These are phyloP conservation scores for Hapalemur alaotrensis DNA, from an alignment of 2,797 vertebrate species.

Conservation along the genomic window DNA sequence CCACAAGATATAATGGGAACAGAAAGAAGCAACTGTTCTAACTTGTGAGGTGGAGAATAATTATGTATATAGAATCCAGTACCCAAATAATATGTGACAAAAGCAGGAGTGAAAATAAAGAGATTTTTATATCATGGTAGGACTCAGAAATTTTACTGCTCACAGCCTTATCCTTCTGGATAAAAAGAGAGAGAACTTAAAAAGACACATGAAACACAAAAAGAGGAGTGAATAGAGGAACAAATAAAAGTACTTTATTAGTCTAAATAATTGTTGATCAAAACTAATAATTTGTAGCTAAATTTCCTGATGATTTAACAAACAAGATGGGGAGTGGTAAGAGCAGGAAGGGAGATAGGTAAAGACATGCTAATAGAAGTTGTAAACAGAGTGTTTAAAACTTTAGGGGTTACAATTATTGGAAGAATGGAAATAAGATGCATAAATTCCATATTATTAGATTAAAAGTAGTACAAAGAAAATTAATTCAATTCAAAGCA, in stretches of 20 bases:
- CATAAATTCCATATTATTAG: not conserved
- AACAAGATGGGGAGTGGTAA: not conserved
- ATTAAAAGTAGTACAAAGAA: not conserved
- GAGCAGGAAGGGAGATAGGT: not conserved
- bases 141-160: not conserved
- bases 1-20: not conserved
- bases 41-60: not conserved
- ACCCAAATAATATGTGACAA: not conserved
- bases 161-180: not conserved
- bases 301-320: not conserved
- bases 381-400: not conserved
- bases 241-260: not conserved
- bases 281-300: not conserved
- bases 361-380: not conserved
- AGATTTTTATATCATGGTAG: not conserved
- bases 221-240: not conserved
- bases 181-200: not conserved
- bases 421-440: not conserved
- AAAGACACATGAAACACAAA: not conserved
- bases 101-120: not conserved
- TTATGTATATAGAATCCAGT: not conserved
- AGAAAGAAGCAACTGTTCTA: not conserved
- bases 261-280: not conserved
- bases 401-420: not conserved
- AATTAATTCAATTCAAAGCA: not conserved